Percentiles rank a stretch among this genome's conserved stretches.
Evolutionary conservation across 2,113 vertebrate species (phyloP).

Genomic region (Megaceryle torquata): DNA sequence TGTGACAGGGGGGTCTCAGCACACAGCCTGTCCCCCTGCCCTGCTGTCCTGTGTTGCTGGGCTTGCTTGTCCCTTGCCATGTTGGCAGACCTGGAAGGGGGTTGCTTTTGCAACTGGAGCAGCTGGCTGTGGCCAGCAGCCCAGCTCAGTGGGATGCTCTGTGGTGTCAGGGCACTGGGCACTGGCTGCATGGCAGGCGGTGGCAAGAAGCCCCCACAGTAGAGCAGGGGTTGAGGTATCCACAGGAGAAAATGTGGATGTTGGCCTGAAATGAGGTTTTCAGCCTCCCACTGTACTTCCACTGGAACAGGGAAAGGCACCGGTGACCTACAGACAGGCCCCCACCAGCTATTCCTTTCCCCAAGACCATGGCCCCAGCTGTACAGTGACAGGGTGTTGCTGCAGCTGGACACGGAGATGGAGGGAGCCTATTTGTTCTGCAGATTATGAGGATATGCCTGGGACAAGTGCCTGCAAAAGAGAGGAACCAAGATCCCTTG

Average conservation of each 20-base stretch:
- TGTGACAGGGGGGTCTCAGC: background rate
- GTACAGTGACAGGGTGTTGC: background rate
- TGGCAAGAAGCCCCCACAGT: background rate
- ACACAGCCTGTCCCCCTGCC: accelerated
- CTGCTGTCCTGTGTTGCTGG: background rate
- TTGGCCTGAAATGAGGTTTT: background rate
- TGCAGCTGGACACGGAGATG: background rate
- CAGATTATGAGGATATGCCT: background rate
- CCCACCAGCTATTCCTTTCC: background rate
- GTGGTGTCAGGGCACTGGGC: accelerated
- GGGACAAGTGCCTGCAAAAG: background rate
- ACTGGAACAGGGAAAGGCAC: accelerated
- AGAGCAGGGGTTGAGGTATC: background rate
- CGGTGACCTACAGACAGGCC: background rate
- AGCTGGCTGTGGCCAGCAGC: accelerated
- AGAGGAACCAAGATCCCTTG: background rate
- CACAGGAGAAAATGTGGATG: background rate
- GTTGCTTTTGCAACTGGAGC: background rate
- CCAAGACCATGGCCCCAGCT: accelerated
- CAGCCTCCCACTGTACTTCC: background rate
- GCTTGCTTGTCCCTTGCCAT: accelerated
- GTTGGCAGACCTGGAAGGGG: background rate
- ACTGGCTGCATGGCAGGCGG: accelerated
- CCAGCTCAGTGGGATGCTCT: background rate
- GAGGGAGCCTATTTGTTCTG: background rate